Evolutionary conservation across 2,888 invertebrate species (phyloP), one percentile per base, ranked within the genome.

Genomic region (Trichopoda pennipes): DNA sequence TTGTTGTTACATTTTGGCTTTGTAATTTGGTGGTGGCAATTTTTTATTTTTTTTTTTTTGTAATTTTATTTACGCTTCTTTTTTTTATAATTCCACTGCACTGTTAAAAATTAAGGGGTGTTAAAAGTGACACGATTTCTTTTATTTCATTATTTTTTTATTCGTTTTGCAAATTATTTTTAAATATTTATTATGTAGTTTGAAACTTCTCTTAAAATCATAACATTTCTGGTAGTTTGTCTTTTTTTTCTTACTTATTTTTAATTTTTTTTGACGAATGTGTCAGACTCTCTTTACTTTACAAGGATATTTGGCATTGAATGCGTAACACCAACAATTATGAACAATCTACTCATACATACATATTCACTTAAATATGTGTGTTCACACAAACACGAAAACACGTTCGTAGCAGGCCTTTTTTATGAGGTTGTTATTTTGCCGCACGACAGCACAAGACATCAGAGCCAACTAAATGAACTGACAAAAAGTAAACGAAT

Each of bases 291-390:
- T 77, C 63, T 76, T 64, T 79, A 73, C 60, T 69, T 80, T 73
- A 77, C 80, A 77, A 80, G 80, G 83, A 83, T 83, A 80, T 83
- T 80, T 83, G 83, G 74, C 83, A 80, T 83, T 83, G 74, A 80
- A 77, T 83, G 47, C 47, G 28, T 73, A 78, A 75, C 56, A 74
- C 61, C 32, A 74, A 56, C 17, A 64, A 69, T 66, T 53, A 64
- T 53, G 60, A 42, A 76, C 51, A 60, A 70, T 23, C 32, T 35
- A 69, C 32, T 56, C 68, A 64, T 53, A 55, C 58, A 66, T 17
- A 23, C 51, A 47, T 21, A 51, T 42, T 35, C 49, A 56, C 6
- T 47, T 4, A 49, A 9, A 23, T 53, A 66, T 49, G 47, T 55
- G 60, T 49, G 47, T 61, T 58, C 19, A 35, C 44, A 42, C 16